Base-by-base conservation (phyloP, 2,113 vertebrate genomes). In the Archocentrus centrarchus region DNA sequence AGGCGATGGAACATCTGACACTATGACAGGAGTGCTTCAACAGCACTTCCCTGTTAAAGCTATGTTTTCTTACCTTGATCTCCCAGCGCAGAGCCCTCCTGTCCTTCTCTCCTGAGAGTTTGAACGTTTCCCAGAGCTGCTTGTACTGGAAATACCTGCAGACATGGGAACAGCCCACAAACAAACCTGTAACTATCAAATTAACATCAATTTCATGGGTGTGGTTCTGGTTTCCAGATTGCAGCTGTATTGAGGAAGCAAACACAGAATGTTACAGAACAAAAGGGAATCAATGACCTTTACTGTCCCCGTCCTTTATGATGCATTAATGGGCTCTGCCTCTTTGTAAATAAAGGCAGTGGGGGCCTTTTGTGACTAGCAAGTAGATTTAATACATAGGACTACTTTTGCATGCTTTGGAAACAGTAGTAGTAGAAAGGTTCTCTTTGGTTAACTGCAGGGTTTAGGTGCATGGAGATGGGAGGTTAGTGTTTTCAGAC, bases 131-230 rank as follows among this genome's bases (percentile, higher is more conserved):
- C 96, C 96, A 97, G 7, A 94, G 77, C 77, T 96, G 93, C 64
- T 97, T 97, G 22, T 97, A 97, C 84, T 96, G 91, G 64, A 95
- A 95, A 92, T 96, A 96, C 86, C 96, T 97, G 85, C 68, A 63
- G 44, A 75, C 39, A 55, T 0, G 5, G 62, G 44, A 13, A 66
- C 77, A 80, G 2, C 11, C 39, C 20, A 22, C 2, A 4, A 59
- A 4, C 4, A 61, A 20, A 59, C 1, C 9, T 18, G 37, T 32
- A 53, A 17, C 53, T 1, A 62, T 62, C 60, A 37, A 32, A 62
- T 62, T 10, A 37, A 20, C 11, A 32, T n/a, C 17, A 62, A 37
- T 11, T 18, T 37, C 32, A 20, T 35, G 32, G 9, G 60, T 37
- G 18, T 11, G 32, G 37, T 35, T 62, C 32, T 18, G 47, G 17